phyloP scores from a whole-genome alignment of 2,888 invertebrate genomes.

The Acleris cristana region DNA sequence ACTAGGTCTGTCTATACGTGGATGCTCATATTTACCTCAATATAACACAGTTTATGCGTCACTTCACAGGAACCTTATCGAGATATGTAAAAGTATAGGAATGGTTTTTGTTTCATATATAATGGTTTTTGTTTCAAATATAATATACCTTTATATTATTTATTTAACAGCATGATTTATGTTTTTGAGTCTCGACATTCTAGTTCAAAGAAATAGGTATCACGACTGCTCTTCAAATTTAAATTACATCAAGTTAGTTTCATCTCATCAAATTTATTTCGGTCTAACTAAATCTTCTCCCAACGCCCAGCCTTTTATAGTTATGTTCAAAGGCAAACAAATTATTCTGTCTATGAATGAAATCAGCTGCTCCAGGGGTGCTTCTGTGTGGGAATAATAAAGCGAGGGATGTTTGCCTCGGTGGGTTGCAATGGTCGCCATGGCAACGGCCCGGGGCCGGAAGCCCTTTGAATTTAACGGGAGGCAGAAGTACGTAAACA shows the following conservation, averaged over 20 bases:
- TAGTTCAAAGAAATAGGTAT: background rate
- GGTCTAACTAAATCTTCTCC: background rate
- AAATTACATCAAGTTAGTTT: background rate
- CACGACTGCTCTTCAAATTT: slow-evolving; percentile 1
- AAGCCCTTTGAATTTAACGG: slow-evolving; percentile 49
- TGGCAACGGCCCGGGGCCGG: slow-evolving; percentile 62
- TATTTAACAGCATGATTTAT: background rate
- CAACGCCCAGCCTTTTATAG: slow-evolving; percentile 23
- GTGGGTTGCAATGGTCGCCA: slow-evolving; percentile 53
- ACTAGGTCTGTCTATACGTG: slow-evolving; percentile 28
- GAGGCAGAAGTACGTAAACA: slow-evolving; percentile 26
- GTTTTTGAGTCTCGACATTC: background rate
- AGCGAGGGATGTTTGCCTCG: slow-evolving; percentile 59
- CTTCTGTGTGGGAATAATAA: slow-evolving; percentile 56
- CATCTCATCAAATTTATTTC: slow-evolving; percentile 8
- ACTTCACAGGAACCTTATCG: slow-evolving; percentile 15
- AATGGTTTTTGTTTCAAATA: slow-evolving; percentile 15
- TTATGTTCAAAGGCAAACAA: slow-evolving; percentile 32
- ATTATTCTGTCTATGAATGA: slow-evolving; percentile 56
- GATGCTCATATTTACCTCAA: slow-evolving; percentile 21
- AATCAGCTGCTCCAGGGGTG: slow-evolving; percentile 71
- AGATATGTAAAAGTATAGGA: slow-evolving; percentile 4
- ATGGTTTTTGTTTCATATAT: slow-evolving; percentile 16
- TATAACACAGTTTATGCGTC: slow-evolving; percentile 4
- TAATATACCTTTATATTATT: background rate